Evolutionary conservation across 23 tunicate genomes (phyloP).

Genomic region (Botrylloides violaceus): DNA sequence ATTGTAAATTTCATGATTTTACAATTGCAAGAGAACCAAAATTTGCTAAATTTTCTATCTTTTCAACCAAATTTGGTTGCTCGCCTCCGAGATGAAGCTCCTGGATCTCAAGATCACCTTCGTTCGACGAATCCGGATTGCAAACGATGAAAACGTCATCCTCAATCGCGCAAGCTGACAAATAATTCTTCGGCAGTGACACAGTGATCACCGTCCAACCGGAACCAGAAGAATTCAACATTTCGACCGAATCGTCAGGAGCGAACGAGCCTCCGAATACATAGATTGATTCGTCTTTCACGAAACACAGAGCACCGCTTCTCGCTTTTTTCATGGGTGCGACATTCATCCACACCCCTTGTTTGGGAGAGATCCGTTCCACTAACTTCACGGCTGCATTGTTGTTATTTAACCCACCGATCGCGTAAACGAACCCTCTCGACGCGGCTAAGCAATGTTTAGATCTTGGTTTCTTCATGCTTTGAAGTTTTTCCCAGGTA

Average conservation of each 20-base stretch:
- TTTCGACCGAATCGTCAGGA: slow-evolving; percentile 15
- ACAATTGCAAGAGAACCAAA: neutral
- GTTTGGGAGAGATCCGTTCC: neutral
- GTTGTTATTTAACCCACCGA: slow-evolving; percentile 21
- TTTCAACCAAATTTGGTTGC: neutral
- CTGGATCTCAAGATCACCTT: neutral
- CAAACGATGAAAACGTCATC: slow-evolving; percentile 13
- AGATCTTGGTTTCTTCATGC: slow-evolving; percentile 22
- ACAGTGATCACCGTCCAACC: slow-evolving; percentile 8
- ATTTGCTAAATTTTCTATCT: neutral
- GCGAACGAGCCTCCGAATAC: slow-evolving; percentile 7
- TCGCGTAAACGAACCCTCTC: slow-evolving; percentile 17
- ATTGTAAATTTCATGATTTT: neutral
- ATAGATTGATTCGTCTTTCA: slow-evolving; percentile 21
- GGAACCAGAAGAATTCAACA: slow-evolving; percentile 8
- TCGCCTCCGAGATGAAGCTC: neutral
- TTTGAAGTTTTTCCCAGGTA: slow-evolving; percentile 12
- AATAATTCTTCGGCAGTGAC: neutral
- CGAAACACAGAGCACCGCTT: slow-evolving; percentile 7
- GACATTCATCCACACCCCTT: slow-evolving; percentile 16
- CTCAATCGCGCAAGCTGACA: neutral
- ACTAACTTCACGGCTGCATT: slow-evolving; percentile 17
- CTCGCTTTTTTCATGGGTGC: slow-evolving; percentile 16
- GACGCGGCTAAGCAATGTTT: slow-evolving; percentile 17
- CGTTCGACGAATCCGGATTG: neutral